Evolutionary conservation across 2,797 vertebrate genomes (phyloP).

Genomic region (Sebastes iracundus): DNA sequence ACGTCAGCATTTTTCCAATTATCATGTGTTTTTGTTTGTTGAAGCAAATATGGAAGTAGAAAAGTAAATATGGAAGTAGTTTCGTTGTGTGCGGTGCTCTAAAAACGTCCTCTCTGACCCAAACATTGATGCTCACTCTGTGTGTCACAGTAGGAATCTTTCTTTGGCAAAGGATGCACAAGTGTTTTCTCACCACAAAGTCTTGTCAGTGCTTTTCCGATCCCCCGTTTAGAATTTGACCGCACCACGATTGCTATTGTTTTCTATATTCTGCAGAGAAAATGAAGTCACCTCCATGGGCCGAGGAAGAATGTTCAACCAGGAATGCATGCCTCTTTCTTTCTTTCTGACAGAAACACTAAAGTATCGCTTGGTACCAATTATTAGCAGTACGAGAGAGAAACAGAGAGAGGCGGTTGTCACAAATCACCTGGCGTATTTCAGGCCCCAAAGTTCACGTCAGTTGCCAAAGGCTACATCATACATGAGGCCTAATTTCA

Average conservation of each 20-base stretch:
- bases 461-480: conserved; percentile 52
- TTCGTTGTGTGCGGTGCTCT: neutral
- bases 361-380: neutral
- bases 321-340: neutral
- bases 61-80: conserved; percentile 13
- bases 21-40: conserved; percentile 16
- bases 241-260: neutral
- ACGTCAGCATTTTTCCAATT: conserved; percentile 2
- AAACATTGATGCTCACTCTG: neutral
- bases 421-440: conserved; percentile 38
- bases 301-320: neutral
- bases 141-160: neutral
- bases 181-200: neutral
- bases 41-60: conserved; percentile 16
- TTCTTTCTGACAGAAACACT: neutral
- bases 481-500: conserved; percentile 32
- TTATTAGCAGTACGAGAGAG: neutral
- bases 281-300: neutral
- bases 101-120: neutral
- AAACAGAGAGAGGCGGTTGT: conserved; percentile 6
- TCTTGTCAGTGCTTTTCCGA: neutral
- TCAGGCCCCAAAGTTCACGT: neutral
- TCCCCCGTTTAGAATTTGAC: neutral
- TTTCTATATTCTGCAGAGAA: neutral
- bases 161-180: neutral